Evolutionary conservation across 2,797 vertebrate genomes (phyloP), one percentile per base, ranked within the genome.

Genomic region (Sciaenops ocellatus): DNA sequence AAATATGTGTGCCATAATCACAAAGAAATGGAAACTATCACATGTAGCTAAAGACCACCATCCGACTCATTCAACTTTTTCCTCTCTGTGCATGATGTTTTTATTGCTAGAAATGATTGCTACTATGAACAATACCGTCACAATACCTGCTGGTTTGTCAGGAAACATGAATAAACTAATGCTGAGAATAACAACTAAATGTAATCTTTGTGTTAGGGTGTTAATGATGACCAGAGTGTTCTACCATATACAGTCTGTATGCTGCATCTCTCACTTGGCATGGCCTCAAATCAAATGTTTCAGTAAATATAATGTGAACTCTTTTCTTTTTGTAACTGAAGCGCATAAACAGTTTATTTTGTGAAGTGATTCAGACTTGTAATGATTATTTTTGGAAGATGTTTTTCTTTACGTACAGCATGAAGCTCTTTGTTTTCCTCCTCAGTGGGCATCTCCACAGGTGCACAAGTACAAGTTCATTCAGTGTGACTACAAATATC

Each of bases 111-210:
- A 83, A 89, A 90, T 70, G 51, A 85, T 78, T 78, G 89, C 85
- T 79, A 87, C 76, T 83, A 76, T 82, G 60, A 96, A 87, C 76
- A 95, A 93, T 94, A 95, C 93, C 93, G 94, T 96, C 85, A 94
- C 93, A 95, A 93, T 94, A 96, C 95, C 96, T 97, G 96, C 96
- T 97, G 96, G 96, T 96, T 96, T 97, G 96, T 96, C 96, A 79
- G 89, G 89, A 89, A 79, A 77, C 64, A 65, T 94, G 93, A 96
- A 95, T 94, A 88, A 89, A 86, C 48, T 75, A 74, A 85, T 77
- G 61, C 76, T 89, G 82, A 90, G 75, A 85, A 74, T 84, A 85
- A 69, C 1, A 18, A 64, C 55, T 82, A 83, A 71, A 83, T 88
- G 77, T 97, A 57, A 87, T 82, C 55, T 76, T 87, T 89, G 82